Evolutionary conservation across 2,888 invertebrate genomes (phyloP).

Genomic region (Aporophyla nigra): DNA sequence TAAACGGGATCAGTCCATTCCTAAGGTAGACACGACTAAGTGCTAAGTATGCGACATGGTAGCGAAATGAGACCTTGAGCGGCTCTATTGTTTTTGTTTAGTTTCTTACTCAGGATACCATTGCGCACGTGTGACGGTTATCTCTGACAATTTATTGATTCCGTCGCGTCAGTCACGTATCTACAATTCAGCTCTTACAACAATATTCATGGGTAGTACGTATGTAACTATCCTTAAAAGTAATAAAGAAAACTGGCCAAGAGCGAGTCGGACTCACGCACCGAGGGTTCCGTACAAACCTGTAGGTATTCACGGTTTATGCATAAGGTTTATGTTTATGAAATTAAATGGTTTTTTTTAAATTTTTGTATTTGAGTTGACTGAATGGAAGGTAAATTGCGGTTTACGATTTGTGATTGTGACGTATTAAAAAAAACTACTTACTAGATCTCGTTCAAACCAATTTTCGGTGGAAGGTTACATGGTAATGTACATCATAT

Average conservation of each 20-base stretch:
- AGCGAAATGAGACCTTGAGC: background rate
- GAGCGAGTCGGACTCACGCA: no score
- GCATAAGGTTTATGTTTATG: no score
- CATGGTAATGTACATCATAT: no score
- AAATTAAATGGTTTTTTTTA: no score
- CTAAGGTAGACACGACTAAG: background rate
- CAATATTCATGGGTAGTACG: background rate
- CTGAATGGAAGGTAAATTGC: no score
- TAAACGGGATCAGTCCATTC: background rate
- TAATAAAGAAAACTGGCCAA: background rate
- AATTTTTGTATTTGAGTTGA: no score
- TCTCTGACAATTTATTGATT: slow-evolving; percentile 10
- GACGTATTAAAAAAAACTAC: no score
- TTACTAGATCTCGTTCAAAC: no score
- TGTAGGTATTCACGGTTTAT: no score
- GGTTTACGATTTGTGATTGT: no score
- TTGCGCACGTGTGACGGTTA: background rate
- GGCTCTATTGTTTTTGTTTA: background rate
- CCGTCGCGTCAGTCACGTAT: background rate
- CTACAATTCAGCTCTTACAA: background rate
- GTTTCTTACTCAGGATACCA: background rate
- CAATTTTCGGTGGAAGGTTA: no score
- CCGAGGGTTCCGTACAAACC: no score
- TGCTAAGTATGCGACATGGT: background rate
- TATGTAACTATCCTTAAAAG: background rate